A percentile compares a stretch with the other conserved stretches of the same genome.
phyloP scores from a whole-genome alignment of 2,797 vertebrate species.

The Myiothlypis coronata region DNA sequence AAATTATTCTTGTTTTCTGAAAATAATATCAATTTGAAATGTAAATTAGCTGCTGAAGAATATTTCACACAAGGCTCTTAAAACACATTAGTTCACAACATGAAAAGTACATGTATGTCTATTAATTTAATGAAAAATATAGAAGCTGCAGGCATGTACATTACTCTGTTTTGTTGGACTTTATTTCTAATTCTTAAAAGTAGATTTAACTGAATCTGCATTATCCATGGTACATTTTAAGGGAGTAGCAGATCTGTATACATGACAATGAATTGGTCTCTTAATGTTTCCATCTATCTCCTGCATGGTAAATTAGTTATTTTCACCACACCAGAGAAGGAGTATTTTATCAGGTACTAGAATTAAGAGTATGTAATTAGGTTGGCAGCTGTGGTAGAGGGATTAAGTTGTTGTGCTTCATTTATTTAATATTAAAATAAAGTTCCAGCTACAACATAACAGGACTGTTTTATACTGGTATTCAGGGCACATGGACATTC shows the following conservation, averaged over 20 bases:
- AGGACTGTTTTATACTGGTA: not conserved
- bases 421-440: constrained; percentile 13
- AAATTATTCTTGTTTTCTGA: not conserved
- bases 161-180: not conserved
- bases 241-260: not conserved
- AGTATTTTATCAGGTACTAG: not conserved
- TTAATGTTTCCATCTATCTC: not conserved
- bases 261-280: not conserved
- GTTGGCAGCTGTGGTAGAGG: not conserved
- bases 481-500: not conserved
- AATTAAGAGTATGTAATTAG: not conserved
- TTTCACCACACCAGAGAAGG: not conserved
- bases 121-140: not conserved
- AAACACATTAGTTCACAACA: accelerated
- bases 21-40: not conserved
- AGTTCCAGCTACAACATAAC: not conserved
- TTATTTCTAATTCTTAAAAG: not conserved
- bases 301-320: not conserved
- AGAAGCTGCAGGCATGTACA: accelerated
- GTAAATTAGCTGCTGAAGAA: too few relatives aligned
- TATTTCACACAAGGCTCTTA: not conserved
- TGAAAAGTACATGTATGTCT: not conserved
- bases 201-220: not conserved
- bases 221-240: not conserved
- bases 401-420: not conserved